These are phyloP conservation scores for Pyrrhosoma nymphula DNA, from an alignment of 2,888 invertebrate species.

Conservation along the genomic window DNA sequence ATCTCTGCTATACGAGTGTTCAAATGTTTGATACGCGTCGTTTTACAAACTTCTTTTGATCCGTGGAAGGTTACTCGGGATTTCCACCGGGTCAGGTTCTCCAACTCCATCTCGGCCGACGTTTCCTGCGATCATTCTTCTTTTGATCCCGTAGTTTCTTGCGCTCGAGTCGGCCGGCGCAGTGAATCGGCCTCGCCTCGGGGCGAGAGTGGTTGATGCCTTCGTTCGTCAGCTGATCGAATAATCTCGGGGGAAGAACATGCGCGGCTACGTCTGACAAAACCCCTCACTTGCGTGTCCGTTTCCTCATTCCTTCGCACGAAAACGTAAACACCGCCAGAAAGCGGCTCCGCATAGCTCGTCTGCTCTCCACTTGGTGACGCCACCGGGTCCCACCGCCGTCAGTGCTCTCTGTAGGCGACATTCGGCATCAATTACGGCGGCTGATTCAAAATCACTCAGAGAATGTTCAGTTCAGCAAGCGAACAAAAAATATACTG, in stretches of 20 bases:
- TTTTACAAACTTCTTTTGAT: not conserved
- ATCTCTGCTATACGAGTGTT: not conserved
- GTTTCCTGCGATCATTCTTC: too few relatives aligned
- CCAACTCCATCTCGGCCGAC: too few relatives aligned
- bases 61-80: too few relatives aligned
- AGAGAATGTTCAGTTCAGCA: not conserved
- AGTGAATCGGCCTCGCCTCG: not conserved
- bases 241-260: not conserved
- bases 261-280: not conserved
- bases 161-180: not conserved
- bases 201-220: not conserved
- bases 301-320: conserved; percentile 11
- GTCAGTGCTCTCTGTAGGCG: not conserved
- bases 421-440: not conserved
- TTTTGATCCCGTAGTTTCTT: not conserved
- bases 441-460: not conserved
- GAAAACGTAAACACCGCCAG: not conserved
- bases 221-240: not conserved
- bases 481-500: too few relatives aligned
- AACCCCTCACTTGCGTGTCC: not conserved
- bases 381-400: not conserved
- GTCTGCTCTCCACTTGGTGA: not conserved
- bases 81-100: too few relatives aligned
- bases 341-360: not conserved
- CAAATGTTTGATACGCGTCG: not conserved